Conservation (phyloP, 2,113 vertebrate genomes). For the Brachyhypopomus occidentalis region DNA sequence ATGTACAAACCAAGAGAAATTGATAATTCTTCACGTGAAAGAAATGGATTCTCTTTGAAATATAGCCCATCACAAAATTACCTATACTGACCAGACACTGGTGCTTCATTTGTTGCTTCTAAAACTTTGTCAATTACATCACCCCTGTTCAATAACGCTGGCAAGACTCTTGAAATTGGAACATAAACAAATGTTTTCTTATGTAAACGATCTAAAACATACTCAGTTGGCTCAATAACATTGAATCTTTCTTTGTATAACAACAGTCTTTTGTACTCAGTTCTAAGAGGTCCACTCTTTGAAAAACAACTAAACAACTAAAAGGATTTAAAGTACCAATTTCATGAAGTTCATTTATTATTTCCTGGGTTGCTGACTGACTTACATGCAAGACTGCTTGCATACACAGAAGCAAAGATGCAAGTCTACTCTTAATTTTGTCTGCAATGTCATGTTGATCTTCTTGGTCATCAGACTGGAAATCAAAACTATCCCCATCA, state of each 20-base stretch:
- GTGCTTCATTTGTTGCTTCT: no score
- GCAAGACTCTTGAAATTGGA: not conserved
- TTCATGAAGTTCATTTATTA: conserved; percentile 32
- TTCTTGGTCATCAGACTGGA: conserved; percentile 28
- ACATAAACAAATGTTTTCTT: not conserved
- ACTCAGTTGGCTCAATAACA: not conserved
- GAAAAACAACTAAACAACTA: conserved; percentile 12
- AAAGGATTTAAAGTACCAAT: conserved; percentile 28
- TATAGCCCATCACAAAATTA: no score
- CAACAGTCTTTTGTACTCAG: not conserved
- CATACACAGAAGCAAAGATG: conserved; percentile 21
- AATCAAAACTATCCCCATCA: not conserved
- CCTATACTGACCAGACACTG: no score
- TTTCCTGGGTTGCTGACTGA: conserved; percentile 29
- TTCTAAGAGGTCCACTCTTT: not conserved
- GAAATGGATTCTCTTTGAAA: no score
- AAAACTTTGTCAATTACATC: not conserved
- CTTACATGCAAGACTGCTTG: conserved; percentile 34
- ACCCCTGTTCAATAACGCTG: not conserved
- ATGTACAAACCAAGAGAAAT: no score
- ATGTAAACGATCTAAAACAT: not conserved
- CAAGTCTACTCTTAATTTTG: conserved; percentile 14
- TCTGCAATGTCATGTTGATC: not conserved
- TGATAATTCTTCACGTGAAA: no score
- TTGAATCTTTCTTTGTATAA: not conserved